Base-by-base conservation (phyloP, 2,797 vertebrate species). In the Leptodactylus fallax region DNA sequence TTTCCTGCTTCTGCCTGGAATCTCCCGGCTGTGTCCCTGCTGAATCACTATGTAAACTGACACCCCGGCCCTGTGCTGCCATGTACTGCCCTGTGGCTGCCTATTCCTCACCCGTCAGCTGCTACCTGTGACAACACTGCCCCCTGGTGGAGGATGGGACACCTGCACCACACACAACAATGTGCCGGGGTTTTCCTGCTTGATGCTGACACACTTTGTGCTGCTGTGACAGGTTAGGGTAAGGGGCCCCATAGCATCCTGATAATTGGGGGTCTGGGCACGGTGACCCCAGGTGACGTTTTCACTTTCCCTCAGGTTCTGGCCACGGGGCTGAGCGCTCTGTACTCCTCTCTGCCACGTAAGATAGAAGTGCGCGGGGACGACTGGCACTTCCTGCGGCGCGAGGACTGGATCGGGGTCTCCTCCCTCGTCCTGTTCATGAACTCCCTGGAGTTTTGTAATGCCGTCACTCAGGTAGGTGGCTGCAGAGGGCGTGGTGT, bases 401-500 rank as follows among this genome's bases (percentile, higher is more conserved):
- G 97, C 0, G 98, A 99, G 92, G 98, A 99, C 94, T 99, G 98
- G 98, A 95, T 97, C 0, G 95, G 96, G 0, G 97, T 98, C 81
- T 96, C 98, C 0, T 96, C 98, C 0, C 95, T 99, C 0, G 97
- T 97, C 5, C 95, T 99, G 23, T 99, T 99, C 93, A 99, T 99
- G 98, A 99, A 97, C 93, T 98, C 98, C 0, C 93, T 99, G 1
- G 98, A 99, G 92, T 99, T 99, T 94, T 99, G 98, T 93, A 99
- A 99, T 0, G 98, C 98, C 0, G 97, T 99, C 87, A 96, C 98
- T 89, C 98, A 99, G 96, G 95, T 96, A 88, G 84, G 92, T n/a
- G 11, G 25, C 0, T 9, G 6, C 17, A 0, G 77, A 5, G 14
- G 7, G 11, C 1, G 14, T 0, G 58, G 2, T 0, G 6, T 3